A percentile compares a stretch with the other conserved stretches of the same genome.
Conservation (phyloP, 2,888 invertebrate genomes). For the Volucella zonaria region DNA sequence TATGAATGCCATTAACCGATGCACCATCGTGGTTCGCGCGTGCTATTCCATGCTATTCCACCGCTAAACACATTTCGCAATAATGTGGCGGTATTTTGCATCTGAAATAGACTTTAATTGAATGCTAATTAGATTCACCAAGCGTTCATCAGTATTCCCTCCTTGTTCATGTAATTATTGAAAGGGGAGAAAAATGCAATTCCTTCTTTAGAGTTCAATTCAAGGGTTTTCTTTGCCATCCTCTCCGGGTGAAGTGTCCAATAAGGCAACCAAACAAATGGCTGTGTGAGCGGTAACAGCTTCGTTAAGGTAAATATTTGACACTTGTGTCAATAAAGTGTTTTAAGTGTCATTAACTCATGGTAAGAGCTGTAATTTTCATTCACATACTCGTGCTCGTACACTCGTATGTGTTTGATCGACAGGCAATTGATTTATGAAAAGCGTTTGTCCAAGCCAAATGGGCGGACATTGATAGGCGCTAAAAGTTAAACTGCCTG, state of each 20-base stretch:
- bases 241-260: no score
- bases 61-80: conserved; percentile 39
- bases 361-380: neutral
- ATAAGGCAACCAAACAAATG: conserved; percentile 8
- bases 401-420: neutral
- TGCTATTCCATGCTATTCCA: conserved; percentile 15
- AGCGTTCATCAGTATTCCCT: neutral
- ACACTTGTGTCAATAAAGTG: conserved; percentile 53
- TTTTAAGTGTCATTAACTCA: conserved; percentile 22
- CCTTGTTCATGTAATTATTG: conserved; percentile 6
- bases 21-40: conserved; percentile 24
- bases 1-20: conserved; percentile 55
- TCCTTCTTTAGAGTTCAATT: neutral
- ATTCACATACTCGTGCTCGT: neutral
- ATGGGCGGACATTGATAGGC: no score
- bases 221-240: neutral
- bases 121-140: conserved; percentile 1
- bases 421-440: conserved; percentile 3
- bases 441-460: neutral
- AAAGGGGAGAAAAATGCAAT: neutral
- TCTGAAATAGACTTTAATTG: conserved; percentile 53
- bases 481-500: no score
- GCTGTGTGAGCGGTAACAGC: conserved; percentile 9
- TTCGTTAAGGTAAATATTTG: conserved; percentile 51
- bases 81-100: conserved; percentile 46